These are phyloP conservation scores for Drosophila micromelanica DNA, from an alignment of 1,140 invertebrate genomes.

Conservation along the genomic window DNA sequence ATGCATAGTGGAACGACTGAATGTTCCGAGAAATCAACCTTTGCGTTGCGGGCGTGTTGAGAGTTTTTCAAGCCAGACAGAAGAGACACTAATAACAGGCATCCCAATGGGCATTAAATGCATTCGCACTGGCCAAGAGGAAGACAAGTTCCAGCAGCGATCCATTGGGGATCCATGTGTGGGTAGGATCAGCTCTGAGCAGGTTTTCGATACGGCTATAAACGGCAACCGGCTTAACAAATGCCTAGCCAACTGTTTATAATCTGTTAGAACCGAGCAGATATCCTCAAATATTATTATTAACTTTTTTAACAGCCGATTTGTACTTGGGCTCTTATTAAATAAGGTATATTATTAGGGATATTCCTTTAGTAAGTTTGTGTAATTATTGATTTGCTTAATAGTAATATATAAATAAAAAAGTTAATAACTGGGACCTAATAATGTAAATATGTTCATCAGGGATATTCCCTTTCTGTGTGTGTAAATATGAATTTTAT, in stretches of 20 bases:
- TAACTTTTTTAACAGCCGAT: no score
- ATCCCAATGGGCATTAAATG: slow-evolving; percentile 22
- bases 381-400: no score
- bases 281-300: no score
- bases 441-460: no score
- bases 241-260: not conserved
- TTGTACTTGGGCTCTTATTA: no score
- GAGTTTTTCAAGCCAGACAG: slow-evolving; percentile 5
- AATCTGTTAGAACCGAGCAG: not conserved
- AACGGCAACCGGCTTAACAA: slow-evolving; percentile 6
- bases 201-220: not conserved
- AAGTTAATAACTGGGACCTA: no score
- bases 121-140: slow-evolving; percentile 9
- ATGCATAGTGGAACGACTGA: slow-evolving; percentile 62
- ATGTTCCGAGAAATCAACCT: slow-evolving; percentile 56
- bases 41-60: slow-evolving; percentile 2
- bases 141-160: not conserved
- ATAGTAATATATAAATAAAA: no score
- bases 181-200: not conserved
- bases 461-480: no score
- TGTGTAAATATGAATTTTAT: no score
- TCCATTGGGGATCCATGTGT: not conserved
- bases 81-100: slow-evolving; percentile 32
- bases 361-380: no score
- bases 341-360: no score